Evolutionary conservation across 2,113 vertebrate species (phyloP).

Genomic region (Brachirus orientalis): DNA sequence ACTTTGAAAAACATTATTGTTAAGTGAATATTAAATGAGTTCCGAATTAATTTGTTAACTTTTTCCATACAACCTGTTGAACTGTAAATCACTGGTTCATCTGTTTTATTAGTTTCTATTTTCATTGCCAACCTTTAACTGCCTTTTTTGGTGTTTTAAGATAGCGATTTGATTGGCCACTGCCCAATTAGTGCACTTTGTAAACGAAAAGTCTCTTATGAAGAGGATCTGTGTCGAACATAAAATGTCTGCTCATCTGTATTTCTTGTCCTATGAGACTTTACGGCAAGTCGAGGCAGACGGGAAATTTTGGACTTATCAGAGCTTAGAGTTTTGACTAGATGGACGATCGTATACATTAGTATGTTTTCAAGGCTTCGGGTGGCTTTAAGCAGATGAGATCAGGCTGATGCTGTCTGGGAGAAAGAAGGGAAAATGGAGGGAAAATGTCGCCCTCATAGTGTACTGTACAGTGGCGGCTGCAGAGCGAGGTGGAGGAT

Average conservation of each 20-base stretch:
- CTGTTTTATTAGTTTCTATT: background rate
- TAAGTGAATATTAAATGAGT: background rate
- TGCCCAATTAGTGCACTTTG: constrained; percentile 30
- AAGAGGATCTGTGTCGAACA: constrained; percentile 28
- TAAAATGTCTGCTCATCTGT: constrained; percentile 76
- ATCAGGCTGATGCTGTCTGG: constrained; percentile 5
- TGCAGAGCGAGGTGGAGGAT: constrained; percentile 80
- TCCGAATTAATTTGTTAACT: constrained; percentile 29
- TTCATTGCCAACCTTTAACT: background rate
- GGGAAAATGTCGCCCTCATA: constrained; percentile 76
- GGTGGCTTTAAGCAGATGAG: constrained; percentile 5
- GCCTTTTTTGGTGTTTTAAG: constrained; percentile 46
- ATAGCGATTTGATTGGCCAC: constrained; percentile 30
- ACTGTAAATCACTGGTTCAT: constrained; percentile 9
- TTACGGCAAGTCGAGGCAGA: constrained; percentile 39
- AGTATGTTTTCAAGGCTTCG: background rate
- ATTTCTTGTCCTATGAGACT: constrained; percentile 38
- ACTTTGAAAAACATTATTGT: background rate
- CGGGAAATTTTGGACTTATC: constrained; percentile 20
- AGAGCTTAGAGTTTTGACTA: constrained; percentile 9
- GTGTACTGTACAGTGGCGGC: constrained; percentile 56
- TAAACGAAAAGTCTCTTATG: constrained; percentile 6
- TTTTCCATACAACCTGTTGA: constrained; percentile 59
- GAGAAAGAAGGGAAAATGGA: constrained; percentile 60
- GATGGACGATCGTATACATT: background rate